Evolutionary conservation across 2,797 vertebrate species (phyloP).

Genomic region (Peromyscus nudipes): DNA sequence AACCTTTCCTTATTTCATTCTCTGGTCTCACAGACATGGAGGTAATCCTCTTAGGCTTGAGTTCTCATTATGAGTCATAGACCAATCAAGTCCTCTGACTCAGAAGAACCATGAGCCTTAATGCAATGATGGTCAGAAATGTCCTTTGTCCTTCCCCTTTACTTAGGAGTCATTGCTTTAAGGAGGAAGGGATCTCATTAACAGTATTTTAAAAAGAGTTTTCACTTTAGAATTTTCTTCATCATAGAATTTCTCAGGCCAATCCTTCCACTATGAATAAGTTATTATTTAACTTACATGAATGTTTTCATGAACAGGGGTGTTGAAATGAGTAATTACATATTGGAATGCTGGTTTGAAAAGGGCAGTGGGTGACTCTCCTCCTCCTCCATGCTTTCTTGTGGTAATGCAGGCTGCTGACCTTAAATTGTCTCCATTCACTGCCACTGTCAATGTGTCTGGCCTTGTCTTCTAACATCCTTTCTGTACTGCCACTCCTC

Average conservation of each 20-base stretch:
- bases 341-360: background rate
- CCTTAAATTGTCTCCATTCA: background rate
- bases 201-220: background rate
- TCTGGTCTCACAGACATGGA: background rate
- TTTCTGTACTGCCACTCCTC: background rate
- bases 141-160: background rate
- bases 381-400: background rate
- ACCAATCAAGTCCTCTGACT: background rate
- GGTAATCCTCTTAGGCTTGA: background rate
- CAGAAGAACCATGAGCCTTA: background rate
- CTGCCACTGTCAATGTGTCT: background rate
- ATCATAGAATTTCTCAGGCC: background rate
- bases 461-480: background rate
- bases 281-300: background rate
- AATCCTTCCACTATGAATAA: background rate
- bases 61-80: background rate
- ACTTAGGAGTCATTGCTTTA: background rate
- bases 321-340: background rate
- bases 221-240: conserved; percentile 29
- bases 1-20: background rate
- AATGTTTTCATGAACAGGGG: background rate
- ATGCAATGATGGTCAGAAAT: background rate
- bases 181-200: background rate
- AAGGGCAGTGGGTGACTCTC: background rate
- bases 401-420: background rate